Conservation (phyloP, 2,113 vertebrate species). For the Columbina picui region DNA sequence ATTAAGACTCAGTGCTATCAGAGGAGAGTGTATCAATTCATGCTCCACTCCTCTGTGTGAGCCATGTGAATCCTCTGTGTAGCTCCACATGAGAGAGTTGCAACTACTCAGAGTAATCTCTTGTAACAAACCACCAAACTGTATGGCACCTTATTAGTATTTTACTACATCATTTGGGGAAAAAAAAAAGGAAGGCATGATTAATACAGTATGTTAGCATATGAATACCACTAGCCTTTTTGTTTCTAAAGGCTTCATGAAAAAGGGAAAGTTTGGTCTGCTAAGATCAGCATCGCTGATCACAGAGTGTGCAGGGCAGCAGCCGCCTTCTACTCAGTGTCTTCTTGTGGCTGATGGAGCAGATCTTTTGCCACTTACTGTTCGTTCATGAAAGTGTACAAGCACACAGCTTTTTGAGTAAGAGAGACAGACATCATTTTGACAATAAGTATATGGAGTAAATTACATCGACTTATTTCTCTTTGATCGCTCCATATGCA, state of each 20-base stretch:
- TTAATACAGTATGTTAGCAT: not conserved
- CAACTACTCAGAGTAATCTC: not conserved
- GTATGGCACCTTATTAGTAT: not conserved
- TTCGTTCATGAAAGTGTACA: not conserved
- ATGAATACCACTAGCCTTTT: not conserved
- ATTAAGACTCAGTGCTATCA: not conserved
- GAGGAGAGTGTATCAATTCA: not conserved
- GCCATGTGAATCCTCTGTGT: not conserved
- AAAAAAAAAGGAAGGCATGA: not conserved
- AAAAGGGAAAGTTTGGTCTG: not conserved
- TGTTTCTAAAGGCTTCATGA: not conserved
- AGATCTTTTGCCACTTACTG: fast-evolving
- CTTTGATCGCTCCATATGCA: not conserved
- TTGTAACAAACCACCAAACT: not conserved
- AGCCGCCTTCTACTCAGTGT: not conserved
- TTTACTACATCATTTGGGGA: not conserved
- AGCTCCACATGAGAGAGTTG: not conserved
- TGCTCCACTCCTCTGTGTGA: not conserved
- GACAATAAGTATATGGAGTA: not conserved
- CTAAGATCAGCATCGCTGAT: not conserved
- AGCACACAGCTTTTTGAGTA: not conserved
- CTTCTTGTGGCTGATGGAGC: not conserved
- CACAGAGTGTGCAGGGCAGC: too few relatives aligned
- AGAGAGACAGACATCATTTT: not conserved
- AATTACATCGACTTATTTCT: not conserved